Evolutionary conservation across 2,113 vertebrate species (phyloP).

Genomic region (Macquaria australasica): DNA sequence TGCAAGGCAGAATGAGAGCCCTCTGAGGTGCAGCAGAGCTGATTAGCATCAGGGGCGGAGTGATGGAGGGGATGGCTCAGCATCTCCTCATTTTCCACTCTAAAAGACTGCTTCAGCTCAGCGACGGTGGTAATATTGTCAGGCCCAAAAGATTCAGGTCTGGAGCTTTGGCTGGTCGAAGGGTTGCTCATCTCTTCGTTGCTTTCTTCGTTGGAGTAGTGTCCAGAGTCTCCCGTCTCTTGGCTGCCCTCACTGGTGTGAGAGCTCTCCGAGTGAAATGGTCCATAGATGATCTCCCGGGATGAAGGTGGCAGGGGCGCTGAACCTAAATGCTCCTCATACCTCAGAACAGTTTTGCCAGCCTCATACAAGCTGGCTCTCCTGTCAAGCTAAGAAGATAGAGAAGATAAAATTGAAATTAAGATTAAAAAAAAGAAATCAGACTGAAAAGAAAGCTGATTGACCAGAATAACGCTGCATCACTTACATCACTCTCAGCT

Average conservation of each 20-base stretch:
- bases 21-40: constrained; percentile 21
- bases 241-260: constrained; percentile 93
- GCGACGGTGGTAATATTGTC: background rate
- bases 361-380: constrained; percentile 87
- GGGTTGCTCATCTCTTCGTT: constrained; percentile 86
- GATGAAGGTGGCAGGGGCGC: constrained; percentile 71
- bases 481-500: constrained; percentile 86
- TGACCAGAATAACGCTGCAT: background rate
- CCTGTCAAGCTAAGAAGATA: constrained; percentile 78
- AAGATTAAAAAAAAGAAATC: background rate
- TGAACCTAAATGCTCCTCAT: constrained; percentile 75
- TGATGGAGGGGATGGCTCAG: constrained; percentile 4
- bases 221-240: constrained; percentile 92
- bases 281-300: constrained; percentile 80
- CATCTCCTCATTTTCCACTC: constrained; percentile 62
- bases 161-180: constrained; percentile 69
- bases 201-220: constrained; percentile 92
- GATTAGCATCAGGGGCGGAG: constrained; percentile 20
- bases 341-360: constrained; percentile 82
- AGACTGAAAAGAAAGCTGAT: background rate
- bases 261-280: constrained; percentile 87
- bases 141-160: constrained; percentile 47
- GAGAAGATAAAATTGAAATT: background rate
- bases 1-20: constrained; percentile 16
- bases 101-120: constrained; percentile 58